These are phyloP conservation scores for Ardeotis arabs DNA, from an alignment of 2,113 vertebrate species.

Conservation along the genomic window DNA sequence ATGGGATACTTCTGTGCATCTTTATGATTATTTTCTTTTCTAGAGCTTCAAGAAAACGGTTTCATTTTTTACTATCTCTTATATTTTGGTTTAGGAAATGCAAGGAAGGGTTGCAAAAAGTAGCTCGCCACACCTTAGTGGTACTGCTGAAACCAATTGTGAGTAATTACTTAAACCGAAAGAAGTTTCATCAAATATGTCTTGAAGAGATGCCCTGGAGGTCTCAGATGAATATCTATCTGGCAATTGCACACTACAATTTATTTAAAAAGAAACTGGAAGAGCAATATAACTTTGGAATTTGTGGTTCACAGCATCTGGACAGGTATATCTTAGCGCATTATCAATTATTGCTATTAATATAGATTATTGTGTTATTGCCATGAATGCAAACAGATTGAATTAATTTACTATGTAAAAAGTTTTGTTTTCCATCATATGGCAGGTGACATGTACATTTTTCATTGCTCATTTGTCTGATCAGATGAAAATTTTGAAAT, in stretches of 20 bases:
- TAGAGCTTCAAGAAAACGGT: not conserved
- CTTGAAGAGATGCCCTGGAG: constrained; percentile 86
- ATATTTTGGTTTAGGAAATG: constrained; percentile 49
- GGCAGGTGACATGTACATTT: not conserved
- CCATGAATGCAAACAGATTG: not conserved
- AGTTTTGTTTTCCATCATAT: not conserved
- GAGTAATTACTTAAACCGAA: constrained; percentile 58
- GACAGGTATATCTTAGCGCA: constrained; percentile 67
- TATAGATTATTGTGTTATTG: not conserved
- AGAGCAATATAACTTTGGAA: constrained; percentile 42
- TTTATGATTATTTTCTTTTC: not conserved
- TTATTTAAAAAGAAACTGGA: constrained; percentile 76
- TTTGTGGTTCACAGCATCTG: not conserved
- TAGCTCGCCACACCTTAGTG: constrained; percentile 66
- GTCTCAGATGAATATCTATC: constrained; percentile 82
- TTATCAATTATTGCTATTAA: not conserved
- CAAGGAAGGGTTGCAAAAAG: constrained; percentile 49
- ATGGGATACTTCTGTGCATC: not conserved
- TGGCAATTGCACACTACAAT: constrained; percentile 80
- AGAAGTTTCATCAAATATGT: constrained; percentile 72
- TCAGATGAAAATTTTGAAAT: not conserved
- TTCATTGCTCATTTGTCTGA: not conserved
- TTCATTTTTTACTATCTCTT: not conserved
- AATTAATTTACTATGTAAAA: not conserved
- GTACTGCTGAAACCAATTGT: constrained; percentile 68